These are phyloP conservation scores for Catharus fuscescens DNA, from an alignment of 2,113 vertebrate genomes.

Conservation along the genomic window DNA sequence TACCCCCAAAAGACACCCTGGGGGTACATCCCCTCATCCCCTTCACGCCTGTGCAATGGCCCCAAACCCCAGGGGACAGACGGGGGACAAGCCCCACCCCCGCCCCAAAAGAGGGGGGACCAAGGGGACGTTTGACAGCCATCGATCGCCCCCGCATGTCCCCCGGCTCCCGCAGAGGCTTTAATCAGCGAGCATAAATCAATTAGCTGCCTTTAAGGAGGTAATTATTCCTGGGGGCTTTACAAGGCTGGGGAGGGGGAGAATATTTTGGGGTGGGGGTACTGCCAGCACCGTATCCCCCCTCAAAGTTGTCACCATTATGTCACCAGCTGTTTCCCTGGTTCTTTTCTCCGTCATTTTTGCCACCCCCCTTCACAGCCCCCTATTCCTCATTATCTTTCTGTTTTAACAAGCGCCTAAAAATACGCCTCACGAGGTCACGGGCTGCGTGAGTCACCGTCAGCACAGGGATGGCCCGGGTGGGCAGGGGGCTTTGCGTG, in stretches of 20 bases:
- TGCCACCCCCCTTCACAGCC: background rate
- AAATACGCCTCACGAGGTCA: constrained; percentile 22
- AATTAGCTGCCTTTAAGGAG: constrained; percentile 76
- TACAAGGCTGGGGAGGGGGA: background rate
- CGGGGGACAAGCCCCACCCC: background rate
- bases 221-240: constrained; percentile 41
- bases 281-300: background rate
- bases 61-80: background rate
- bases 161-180: constrained; percentile 64
- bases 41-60: background rate
- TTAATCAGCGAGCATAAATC: constrained; percentile 76
- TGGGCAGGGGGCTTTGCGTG: background rate
- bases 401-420: constrained; percentile 40
- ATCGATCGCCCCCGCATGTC: background rate
- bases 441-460: constrained; percentile 1
- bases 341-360: background rate
- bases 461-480: background rate
- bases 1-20: fast-evolving
- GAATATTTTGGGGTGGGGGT: background rate
- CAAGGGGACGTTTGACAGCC: background rate
- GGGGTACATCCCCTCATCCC: background rate
- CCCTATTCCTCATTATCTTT: background rate
- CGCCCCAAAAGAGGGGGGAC: background rate
- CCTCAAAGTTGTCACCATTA: background rate
- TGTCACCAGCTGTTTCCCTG: background rate